Percentiles rank a stretch among this genome's conserved stretches.
These are phyloP conservation scores for Apamea anceps DNA, from an alignment of 2,888 invertebrate genomes.

Conservation along the genomic window DNA sequence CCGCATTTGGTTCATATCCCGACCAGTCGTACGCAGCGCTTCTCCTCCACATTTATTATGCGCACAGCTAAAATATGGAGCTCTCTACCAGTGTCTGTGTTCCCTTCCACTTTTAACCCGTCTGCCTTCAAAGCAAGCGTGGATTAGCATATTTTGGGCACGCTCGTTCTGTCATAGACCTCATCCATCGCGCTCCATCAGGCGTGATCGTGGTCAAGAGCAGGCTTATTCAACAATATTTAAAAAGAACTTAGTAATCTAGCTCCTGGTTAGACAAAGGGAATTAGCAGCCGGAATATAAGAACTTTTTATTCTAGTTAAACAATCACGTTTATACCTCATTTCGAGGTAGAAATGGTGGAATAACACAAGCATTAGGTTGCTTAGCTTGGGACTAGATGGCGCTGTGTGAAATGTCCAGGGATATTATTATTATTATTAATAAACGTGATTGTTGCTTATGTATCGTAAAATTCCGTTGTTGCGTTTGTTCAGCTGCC, in stretches of 20 bases:
- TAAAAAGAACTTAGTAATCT: not conserved
- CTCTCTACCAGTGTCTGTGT: no score
- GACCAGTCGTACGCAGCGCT: no score
- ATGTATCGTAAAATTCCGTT: constrained; percentile 9
- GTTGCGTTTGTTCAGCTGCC: constrained; percentile 37
- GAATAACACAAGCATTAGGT: no score
- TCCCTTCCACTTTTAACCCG: not conserved
- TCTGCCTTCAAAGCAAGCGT: not conserved
- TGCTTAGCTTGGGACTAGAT: no score
- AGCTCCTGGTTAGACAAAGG: not conserved
- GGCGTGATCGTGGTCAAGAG: no score
- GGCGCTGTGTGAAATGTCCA: no score
- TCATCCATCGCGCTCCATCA: not conserved
- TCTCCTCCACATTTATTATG: not conserved
- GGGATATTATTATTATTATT: no score
- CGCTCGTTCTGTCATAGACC: not conserved
- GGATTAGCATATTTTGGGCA: not conserved
- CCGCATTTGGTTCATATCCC: not conserved
- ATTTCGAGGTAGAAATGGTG: no score
- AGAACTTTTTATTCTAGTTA: not conserved
- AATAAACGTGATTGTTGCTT: no score
- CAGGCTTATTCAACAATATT: not conserved
- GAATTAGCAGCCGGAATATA: not conserved
- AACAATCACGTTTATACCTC: not conserved
- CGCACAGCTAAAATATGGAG: no score